Conservation (phyloP, 1,140 invertebrate species). For the Scaptomyza hsui region DNA sequence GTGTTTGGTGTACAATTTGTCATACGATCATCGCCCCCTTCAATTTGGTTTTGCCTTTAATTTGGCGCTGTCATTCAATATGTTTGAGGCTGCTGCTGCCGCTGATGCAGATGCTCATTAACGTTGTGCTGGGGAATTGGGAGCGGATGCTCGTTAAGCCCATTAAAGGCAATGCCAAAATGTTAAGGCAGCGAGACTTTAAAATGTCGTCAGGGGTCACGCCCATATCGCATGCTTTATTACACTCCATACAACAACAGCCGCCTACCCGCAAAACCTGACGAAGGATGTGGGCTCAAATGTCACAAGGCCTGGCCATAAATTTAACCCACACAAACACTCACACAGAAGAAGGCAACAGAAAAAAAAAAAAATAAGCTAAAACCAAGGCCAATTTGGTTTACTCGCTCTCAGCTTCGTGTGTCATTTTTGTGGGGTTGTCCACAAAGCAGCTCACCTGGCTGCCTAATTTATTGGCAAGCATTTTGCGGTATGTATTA, state of each 20-base stretch:
- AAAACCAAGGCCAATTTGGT: constrained; percentile 54
- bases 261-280: constrained; percentile 39
- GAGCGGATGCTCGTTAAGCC: constrained; percentile 72
- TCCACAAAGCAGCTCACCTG: constrained; percentile 38
- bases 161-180: constrained; percentile 61
- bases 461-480: constrained; percentile 48
- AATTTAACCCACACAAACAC: constrained; percentile 49
- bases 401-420: constrained; percentile 27
- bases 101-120: constrained; percentile 28
- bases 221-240: constrained; percentile 33
- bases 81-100: constrained; percentile 41
- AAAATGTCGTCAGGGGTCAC: constrained; percentile 61
- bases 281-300: constrained; percentile 73
- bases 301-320: constrained; percentile 63
- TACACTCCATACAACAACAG: constrained; percentile 2
- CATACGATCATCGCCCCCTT: constrained; percentile 67
- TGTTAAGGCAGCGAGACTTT: constrained; percentile 55
- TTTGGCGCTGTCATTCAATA: constrained; percentile 76
- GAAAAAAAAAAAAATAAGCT: not conserved
- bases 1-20: constrained; percentile 55
- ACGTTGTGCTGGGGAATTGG: constrained; percentile 28
- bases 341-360: constrained; percentile 11
- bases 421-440: constrained; percentile 40
- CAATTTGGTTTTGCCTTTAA: constrained; percentile 42
- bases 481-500: constrained; percentile 51